phyloP scores from a whole-genome alignment of 2,113 vertebrate species.

The Pachyramphus minor region DNA sequence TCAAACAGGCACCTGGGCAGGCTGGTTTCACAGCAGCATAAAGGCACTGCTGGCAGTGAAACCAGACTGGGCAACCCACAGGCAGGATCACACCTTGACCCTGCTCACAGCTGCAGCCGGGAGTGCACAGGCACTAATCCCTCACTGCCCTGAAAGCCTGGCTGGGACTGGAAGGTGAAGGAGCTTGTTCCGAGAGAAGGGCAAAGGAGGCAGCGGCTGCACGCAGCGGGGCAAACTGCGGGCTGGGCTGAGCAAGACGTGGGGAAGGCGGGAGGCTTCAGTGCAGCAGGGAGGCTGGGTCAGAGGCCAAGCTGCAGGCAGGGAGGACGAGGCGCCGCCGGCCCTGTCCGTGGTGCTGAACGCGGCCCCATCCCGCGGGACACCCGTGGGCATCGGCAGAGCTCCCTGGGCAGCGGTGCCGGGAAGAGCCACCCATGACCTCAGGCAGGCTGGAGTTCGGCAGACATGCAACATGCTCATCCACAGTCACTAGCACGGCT shows the following conservation, averaged over 20 bases:
- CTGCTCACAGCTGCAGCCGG: neutral
- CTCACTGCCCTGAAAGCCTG: neutral
- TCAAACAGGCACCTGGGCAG: neutral
- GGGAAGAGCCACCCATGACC: accelerated
- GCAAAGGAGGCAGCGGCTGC: neutral
- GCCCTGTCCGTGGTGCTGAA: constrained; percentile 64
- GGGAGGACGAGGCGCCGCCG: accelerated
- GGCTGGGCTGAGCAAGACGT: neutral
- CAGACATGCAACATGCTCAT: accelerated
- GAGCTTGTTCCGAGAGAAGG: neutral
- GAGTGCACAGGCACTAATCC: neutral
- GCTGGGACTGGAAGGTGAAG: neutral
- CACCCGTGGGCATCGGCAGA: neutral
- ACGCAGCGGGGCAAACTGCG: neutral
- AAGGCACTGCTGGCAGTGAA: neutral
- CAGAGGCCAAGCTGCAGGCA: neutral
- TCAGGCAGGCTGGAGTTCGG: neutral
- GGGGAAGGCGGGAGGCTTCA: neutral
- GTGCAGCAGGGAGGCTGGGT: neutral
- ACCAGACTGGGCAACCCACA: neutral
- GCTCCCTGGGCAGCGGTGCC: accelerated
- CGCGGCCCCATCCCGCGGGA: neutral
- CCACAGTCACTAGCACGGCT: neutral
- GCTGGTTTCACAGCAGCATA: neutral
- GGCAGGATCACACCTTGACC: neutral